These are phyloP conservation scores for Drosophila meridionalis DNA, from an alignment of 2,888 invertebrate genomes.

Conservation along the genomic window DNA sequence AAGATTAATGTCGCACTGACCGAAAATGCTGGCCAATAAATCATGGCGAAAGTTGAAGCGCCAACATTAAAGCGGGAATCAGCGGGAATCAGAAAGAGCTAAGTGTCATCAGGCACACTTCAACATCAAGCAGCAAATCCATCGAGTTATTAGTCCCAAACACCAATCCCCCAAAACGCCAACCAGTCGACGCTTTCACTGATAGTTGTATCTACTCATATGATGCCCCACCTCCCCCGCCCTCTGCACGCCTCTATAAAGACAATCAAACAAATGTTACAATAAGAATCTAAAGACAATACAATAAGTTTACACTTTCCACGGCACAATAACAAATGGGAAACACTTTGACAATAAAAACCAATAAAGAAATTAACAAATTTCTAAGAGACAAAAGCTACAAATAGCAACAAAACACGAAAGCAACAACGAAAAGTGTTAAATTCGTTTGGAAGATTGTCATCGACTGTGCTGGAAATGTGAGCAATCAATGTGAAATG, in stretches of 20 bases:
- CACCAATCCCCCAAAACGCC: constrained; percentile 37
- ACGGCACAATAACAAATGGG: constrained; percentile 23
- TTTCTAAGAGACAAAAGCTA: constrained; percentile 48
- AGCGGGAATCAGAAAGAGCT: constrained; percentile 12
- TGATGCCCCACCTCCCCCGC: background rate
- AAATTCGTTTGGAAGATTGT: constrained; percentile 75
- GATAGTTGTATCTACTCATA: constrained; percentile 7
- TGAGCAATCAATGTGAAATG: constrained; percentile 54
- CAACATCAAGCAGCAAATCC: constrained; percentile 35
- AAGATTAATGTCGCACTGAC: constrained; percentile 70
- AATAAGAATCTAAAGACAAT: constrained; percentile 60
- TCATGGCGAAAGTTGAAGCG: constrained; percentile 72
- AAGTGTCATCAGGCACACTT: constrained; percentile 55
- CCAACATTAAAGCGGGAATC: constrained; percentile 21
- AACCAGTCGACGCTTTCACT: constrained; percentile 56
- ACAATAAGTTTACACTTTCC: constrained; percentile 50
- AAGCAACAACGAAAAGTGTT: constrained; percentile 62
- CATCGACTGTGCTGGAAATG: constrained; percentile 53
- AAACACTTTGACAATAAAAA: constrained; percentile 69
- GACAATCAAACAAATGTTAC: constrained; percentile 57
- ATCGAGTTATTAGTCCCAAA: constrained; percentile 53
- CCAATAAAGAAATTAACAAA: constrained; percentile 82
- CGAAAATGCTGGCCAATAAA: constrained; percentile 74
- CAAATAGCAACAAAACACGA: constrained; percentile 42
- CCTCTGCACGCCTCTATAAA: background rate